Percentiles rank a stretch among this genome's conserved stretches.
Evolutionary conservation across 2,113 vertebrate genomes (phyloP).

Genomic region (Heptranchias perlo): DNA sequence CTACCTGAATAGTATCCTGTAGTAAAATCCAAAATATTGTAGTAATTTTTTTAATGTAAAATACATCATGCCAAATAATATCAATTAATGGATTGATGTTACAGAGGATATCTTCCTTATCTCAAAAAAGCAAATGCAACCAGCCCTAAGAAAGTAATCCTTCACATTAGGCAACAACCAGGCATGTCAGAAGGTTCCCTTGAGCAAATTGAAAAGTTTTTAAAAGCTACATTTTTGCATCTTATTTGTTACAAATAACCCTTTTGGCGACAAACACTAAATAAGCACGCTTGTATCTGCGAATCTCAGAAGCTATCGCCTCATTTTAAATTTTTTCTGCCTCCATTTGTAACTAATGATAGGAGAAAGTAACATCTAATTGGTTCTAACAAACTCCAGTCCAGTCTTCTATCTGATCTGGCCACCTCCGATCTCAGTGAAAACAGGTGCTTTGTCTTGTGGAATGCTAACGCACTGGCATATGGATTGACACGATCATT

Average conservation of each 20-base stretch:
- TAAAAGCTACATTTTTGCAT: neutral
- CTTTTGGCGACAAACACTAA: neutral
- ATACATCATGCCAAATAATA: neutral
- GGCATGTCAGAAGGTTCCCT: neutral
- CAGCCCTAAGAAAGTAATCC: neutral
- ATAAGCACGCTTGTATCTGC: neutral
- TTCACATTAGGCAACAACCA: neutral
- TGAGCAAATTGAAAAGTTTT: neutral
- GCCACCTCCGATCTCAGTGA: neutral
- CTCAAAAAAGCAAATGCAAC: neutral
- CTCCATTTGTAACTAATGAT: neutral
- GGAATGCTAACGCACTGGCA: neutral
- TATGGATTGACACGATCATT: neutral
- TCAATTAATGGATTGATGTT: neutral
- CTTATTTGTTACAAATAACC: neutral
- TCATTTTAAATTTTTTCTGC: neutral
- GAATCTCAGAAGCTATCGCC: neutral
- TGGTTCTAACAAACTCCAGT: neutral
- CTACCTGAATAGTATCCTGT: neutral
- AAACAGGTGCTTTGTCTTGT: neutral
- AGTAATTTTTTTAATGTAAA: neutral
- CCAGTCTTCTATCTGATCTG: neutral
- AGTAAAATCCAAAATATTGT: neutral
- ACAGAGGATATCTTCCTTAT: neutral
- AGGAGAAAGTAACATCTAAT: neutral